Evolutionary conservation across 2,113 vertebrate species (phyloP), one percentile per base, ranked within the genome.

Genomic region (Setophaga kirtlandii): DNA sequence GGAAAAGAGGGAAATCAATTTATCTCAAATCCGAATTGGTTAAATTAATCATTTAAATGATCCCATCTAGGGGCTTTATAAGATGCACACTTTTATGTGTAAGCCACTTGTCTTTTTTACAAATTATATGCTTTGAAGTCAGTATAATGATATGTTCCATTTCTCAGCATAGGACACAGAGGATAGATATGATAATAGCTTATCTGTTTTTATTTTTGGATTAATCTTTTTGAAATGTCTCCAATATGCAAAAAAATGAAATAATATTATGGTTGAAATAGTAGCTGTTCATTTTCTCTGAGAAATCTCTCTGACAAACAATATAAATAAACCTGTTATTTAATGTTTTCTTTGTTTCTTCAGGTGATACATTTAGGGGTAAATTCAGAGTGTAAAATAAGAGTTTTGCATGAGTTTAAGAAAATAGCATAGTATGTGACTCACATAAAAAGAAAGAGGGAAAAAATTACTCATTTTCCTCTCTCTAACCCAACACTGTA

Each of bases 31-130:
- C 10, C 39, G 1, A 59, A 69, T 88, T 71, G 44, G 50, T 83
- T 74, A 77, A 91, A 93, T 95, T 94, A 92, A 90, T 93, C 52
- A 93, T 94, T 80, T 77, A 83, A 95, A 90, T 83, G 4, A 74
- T 88, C 59, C 2, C 1, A 30, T 87, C 49, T 65, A 37, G 14
- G 15, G 76, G 5, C 35, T 90, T 81, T 77, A 39, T 82, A 79
- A 76, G 55, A 69, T 62, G 70, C 16, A 83, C 3, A 6, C 15
- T 80, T 85, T 70, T 63, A 86, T 33, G 18, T 77, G 30, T 55
- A 85, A 96, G 75, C 55, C 65, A 67, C 85, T 79, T 71, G 49
- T 71, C 35, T 65, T 90, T 94, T 87, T 91, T 68, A 74, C 31
- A 91, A 25, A 86, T 42, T 12, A 92, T 90, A 68, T 62, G 21